These are phyloP conservation scores for Panurus biarmicus DNA, from an alignment of 2,113 vertebrate species.

Conservation along the genomic window DNA sequence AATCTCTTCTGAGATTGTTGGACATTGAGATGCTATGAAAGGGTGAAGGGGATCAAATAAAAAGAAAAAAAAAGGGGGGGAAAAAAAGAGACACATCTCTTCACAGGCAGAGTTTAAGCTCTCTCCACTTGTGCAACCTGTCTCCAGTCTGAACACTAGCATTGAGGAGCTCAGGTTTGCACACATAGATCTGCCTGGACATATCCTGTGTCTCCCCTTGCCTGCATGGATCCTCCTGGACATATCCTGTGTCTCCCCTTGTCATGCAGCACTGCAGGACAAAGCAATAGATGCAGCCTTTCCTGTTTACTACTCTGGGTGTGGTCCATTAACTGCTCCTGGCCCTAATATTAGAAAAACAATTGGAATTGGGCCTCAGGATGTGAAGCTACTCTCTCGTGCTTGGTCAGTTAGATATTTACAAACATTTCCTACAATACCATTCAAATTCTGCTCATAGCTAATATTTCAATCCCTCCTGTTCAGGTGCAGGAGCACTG, in stretches of 20 bases:
- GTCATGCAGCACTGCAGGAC: neutral
- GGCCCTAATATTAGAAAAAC: neutral
- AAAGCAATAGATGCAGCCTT: neutral
- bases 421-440: neutral
- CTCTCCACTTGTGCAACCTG: neutral
- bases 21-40: neutral
- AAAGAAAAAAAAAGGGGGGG: neutral
- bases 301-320: constrained; percentile 32
- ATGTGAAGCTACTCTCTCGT: neutral
- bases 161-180: neutral
- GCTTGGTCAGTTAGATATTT: neutral
- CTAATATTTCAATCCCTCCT: neutral
- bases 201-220: neutral
- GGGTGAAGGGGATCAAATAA: neutral
- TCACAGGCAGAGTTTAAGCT: neutral
- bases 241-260: neutral
- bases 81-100: neutral
- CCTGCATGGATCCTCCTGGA: too few species aligned
- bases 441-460: neutral
- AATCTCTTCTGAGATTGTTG: neutral
- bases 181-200: neutral
- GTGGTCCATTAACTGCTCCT: neutral
- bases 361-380: neutral
- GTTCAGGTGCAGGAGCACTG: neutral
- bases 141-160: neutral